These are phyloP conservation scores for Falco rusticolus DNA, from an alignment of 2,797 vertebrate genomes.

Conservation along the genomic window DNA sequence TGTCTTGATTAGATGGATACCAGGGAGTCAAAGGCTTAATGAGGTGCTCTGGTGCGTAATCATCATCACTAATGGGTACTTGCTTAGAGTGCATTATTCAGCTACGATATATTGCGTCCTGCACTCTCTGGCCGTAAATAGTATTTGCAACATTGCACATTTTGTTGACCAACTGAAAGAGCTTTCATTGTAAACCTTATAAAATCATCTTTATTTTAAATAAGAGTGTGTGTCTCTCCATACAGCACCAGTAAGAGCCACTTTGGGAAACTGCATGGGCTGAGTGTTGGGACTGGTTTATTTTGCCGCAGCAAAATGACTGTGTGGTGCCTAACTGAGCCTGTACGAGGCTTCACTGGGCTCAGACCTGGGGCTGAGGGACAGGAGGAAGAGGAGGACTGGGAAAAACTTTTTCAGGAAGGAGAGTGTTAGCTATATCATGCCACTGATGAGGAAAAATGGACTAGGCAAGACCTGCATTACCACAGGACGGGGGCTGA, in stretches of 20 bases:
- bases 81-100: slow-evolving; percentile 28
- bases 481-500: accelerated
- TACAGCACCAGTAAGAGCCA: not conserved
- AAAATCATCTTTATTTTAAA: not conserved
- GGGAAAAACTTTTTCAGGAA: not conserved
- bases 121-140: slow-evolving; percentile 1
- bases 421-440: not conserved
- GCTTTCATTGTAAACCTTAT: not conserved
- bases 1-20: slow-evolving; percentile 41
- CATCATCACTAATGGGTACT: slow-evolving; percentile 46
- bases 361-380: not conserved
- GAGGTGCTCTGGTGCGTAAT: slow-evolving; percentile 61
- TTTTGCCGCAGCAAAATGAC: not conserved
- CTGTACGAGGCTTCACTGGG: not conserved
- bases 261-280: not conserved
- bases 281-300: not conserved
- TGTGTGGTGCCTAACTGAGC: not conserved
- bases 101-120: not conserved
- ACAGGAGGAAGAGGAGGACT: not conserved
- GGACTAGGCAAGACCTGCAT: not conserved
- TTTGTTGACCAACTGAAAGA: not conserved
- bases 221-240: not conserved
- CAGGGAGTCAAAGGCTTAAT: slow-evolving; percentile 47
- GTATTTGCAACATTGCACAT: not conserved
- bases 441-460: not conserved